These are phyloP conservation scores for Argynnis bischoffii DNA, from an alignment of 2,888 invertebrate genomes.

Conservation along the genomic window DNA sequence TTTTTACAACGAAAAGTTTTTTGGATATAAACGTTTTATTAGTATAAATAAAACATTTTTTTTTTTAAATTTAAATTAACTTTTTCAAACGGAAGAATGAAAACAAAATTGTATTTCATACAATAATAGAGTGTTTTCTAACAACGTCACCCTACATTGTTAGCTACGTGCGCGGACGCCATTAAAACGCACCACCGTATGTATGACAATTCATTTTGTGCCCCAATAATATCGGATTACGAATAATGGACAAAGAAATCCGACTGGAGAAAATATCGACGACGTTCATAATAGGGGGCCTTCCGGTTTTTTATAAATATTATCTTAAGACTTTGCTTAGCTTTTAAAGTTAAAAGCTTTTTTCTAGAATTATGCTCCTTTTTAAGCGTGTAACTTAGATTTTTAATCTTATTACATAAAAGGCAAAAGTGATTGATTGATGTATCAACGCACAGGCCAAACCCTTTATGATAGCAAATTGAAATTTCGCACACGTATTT, in stretches of 20 bases:
- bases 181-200: slow-evolving; percentile 58
- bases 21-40: not conserved
- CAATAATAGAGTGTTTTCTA: slow-evolving; percentile 1
- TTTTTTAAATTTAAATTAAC: not conserved
- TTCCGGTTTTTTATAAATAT: not conserved
- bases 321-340: not conserved
- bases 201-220: slow-evolving; percentile 79
- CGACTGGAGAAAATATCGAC: slow-evolving; percentile 40
- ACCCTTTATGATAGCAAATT: too few relatives aligned
- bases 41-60: too few relatives aligned
- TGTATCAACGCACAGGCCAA: too few relatives aligned
- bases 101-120: not conserved
- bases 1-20: not conserved
- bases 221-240: slow-evolving; percentile 77
- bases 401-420: too few relatives aligned
- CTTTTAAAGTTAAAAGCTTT: not conserved
- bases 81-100: not conserved
- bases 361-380: not conserved
- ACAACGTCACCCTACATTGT: slow-evolving; percentile 31
- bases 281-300: slow-evolving; percentile 13
- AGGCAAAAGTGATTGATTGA: too few relatives aligned
- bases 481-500: too few relatives aligned
- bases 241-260: slow-evolving; percentile 75
- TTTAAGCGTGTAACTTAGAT: too few relatives aligned
- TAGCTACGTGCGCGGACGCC: slow-evolving; percentile 61